Evolutionary conservation across 64 coral and sea anemone genomes (phyloP).

Genomic region (Orbicella faveolata): DNA sequence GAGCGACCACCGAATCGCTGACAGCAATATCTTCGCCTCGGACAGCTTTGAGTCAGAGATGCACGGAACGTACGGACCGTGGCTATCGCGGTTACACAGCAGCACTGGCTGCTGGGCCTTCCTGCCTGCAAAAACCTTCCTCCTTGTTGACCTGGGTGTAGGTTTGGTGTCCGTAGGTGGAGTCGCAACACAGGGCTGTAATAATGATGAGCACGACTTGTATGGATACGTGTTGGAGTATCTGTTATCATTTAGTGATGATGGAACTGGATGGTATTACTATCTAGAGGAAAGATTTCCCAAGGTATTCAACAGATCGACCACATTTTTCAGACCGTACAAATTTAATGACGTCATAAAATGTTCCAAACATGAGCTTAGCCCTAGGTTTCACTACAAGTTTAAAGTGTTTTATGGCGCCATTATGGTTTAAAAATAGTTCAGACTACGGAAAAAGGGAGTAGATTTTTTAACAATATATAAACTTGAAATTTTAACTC

Average conservation of each 20-base stretch:
- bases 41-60: background rate
- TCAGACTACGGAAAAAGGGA: too few relatives aligned
- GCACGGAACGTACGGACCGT: background rate
- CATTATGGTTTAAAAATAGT: too few relatives aligned
- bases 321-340: too few relatives aligned
- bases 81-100: conserved; percentile 3
- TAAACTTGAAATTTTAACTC: too few relatives aligned
- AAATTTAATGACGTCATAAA: too few relatives aligned
- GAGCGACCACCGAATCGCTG: background rate
- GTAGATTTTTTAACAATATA: too few relatives aligned
- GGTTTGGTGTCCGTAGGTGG: background rate
- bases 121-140: background rate
- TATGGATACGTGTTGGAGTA: conserved; percentile 35
- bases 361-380: too few relatives aligned
- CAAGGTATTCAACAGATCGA: conserved; percentile 22
- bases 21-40: conserved; percentile 5
- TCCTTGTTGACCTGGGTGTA: conserved; percentile 26
- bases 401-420: too few relatives aligned
- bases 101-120: background rate
- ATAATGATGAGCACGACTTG: background rate
- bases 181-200: background rate
- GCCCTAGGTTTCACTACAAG: too few relatives aligned
- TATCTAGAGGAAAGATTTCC: conserved; percentile 28
- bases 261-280: conserved; percentile 52
- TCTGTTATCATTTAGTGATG: conserved; percentile 57